Evolutionary conservation across 1,140 invertebrate species (phyloP), one percentile per base, ranked within the genome.

Genomic region (Drosophila pandora): DNA sequence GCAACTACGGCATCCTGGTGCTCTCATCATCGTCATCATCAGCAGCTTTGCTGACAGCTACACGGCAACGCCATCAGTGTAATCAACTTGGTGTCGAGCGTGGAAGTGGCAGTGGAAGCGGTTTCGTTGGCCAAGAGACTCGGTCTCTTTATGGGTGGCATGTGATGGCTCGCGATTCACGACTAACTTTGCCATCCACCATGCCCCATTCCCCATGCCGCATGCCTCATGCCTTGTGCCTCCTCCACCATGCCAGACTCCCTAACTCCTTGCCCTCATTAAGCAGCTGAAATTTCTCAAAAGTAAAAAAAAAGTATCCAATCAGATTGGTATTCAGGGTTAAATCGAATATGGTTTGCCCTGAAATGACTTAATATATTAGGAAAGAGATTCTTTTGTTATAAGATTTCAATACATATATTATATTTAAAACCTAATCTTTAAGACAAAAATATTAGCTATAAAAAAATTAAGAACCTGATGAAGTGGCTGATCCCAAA

Each of bases 1-100:
- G 69, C 70, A 60, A 63, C 70, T 59, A 47, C 69, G 68, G 79
- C 75, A 75, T 76, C 81, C 81, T 76, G 72, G 72, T 75, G 79
- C 82, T 88, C 82, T 88, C 82, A 88, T 87, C 82, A 87, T 87
- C 75, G 83, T 83, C 83, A 88, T 87, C 83, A 88, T 83, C 83
- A 83, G 84, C 83, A 88, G 84, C 83, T 61, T 69, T 83, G 83
- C 79, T 87, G 83, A 87, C 83, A 87, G 83, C 83, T 79, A 87
- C 83, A 87, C 83, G 79, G 83, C 83, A 87, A 87, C 83, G 83
- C 83, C 83, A 87, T 87, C 83, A 87, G 83, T 72, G 83, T 87
- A 87, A 87, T 87, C 83, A 87, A 87, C 83, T 88, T 76, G 58
- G 79, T 88, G 75, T 88, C 83, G 79, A 76, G 79, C 72, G 61